phyloP scores from a whole-genome alignment of 2,113 vertebrate genomes.

The Hirundichthys speculiger region DNA sequence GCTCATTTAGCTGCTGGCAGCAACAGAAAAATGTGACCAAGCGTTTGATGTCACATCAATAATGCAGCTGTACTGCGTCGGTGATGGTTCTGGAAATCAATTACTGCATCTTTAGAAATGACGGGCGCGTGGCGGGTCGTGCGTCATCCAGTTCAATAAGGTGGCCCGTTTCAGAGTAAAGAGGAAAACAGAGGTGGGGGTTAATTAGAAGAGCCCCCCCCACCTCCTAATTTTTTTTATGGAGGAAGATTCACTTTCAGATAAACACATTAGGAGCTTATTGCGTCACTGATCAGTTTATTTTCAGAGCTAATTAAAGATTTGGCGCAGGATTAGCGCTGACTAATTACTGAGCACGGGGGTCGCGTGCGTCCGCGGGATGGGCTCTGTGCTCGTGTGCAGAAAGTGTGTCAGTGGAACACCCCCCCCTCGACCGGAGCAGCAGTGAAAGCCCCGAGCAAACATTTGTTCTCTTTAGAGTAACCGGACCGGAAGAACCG shows the following conservation, averaged over 20 bases:
- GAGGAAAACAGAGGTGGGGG: too few relatives aligned
- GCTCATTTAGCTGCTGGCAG: background rate
- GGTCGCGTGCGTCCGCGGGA: background rate
- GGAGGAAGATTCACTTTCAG: too few relatives aligned
- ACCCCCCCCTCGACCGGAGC: too few relatives aligned
- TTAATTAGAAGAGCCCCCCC: too few relatives aligned
- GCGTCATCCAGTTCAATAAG: too few relatives aligned
- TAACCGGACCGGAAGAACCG: conserved; percentile 37
- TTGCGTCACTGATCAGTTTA: too few relatives aligned
- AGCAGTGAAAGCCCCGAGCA: conserved; percentile 30
- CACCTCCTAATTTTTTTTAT: too few relatives aligned
- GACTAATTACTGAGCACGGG: background rate
- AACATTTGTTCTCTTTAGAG: conserved; percentile 31
- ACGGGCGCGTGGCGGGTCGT: too few relatives aligned
- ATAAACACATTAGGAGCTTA: too few relatives aligned
- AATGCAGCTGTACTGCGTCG: background rate
- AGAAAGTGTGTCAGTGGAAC: conserved; percentile 75
- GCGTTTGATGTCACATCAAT: background rate
- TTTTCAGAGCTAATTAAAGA: too few relatives aligned
- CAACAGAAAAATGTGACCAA: background rate
- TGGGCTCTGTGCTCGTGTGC: background rate
- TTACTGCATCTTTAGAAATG: background rate
- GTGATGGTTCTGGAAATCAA: background rate
- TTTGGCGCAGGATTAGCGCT: background rate
- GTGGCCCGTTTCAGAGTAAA: too few relatives aligned